Conservation (phyloP, 2,797 vertebrate genomes). For the Acridotheres tristis region DNA sequence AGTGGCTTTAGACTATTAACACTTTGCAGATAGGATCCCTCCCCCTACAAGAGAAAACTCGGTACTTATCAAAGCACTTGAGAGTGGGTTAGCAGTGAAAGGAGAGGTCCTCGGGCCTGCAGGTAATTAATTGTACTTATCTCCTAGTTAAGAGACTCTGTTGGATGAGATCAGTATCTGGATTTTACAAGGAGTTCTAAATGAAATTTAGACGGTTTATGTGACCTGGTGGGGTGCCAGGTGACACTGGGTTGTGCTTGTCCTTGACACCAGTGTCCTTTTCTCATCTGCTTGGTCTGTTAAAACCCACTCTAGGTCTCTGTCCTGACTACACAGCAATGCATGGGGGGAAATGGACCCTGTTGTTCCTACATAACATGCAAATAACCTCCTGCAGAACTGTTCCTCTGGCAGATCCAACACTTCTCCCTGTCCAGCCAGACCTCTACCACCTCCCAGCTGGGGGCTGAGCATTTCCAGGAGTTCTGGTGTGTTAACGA, state of each 20-base stretch:
- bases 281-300: not conserved
- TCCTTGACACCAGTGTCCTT: not conserved
- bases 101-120: not conserved
- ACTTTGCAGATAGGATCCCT: not conserved
- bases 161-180: not conserved
- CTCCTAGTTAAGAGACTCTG: not conserved
- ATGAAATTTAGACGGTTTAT: not conserved
- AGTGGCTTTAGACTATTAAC: not conserved
- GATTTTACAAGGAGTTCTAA: not conserved
- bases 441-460: not conserved
- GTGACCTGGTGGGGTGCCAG: not conserved
- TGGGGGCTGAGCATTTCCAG: not conserved
- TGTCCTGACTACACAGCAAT: not conserved
- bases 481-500: not conserved
- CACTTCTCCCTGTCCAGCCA: not conserved
- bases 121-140: not conserved
- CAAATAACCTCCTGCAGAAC: not conserved
- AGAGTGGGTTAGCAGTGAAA: not conserved
- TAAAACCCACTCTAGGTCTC: not conserved
- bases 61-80: not conserved
- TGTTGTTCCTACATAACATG: rapidly evolving
- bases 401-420: not conserved
- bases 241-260: not conserved
- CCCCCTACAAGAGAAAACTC: not conserved
- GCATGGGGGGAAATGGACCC: not conserved